phyloP scores from a whole-genome alignment of 1,140 invertebrate species.

The Plutomurus gul region DNA sequence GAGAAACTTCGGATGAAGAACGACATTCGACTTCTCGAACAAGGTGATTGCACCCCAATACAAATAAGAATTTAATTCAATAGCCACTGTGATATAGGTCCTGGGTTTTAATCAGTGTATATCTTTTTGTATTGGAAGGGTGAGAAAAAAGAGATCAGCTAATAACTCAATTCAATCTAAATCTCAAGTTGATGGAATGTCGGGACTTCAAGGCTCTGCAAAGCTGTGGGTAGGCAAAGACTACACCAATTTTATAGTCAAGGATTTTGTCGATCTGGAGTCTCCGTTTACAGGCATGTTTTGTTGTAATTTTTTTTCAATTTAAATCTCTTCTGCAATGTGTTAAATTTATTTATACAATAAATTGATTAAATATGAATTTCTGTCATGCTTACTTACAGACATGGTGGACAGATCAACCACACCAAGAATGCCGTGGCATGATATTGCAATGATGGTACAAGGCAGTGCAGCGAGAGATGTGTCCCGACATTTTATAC shows the following conservation, averaged over 20 bases:
- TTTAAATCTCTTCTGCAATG: neutral
- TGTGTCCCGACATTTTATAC: slow-evolving; percentile 94
- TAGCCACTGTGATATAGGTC: neutral
- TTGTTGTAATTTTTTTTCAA: slow-evolving; percentile 52
- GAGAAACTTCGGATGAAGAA: slow-evolving; percentile 42
- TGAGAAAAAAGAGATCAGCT: neutral
- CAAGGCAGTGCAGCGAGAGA: slow-evolving; percentile 85
- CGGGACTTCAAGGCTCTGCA: slow-evolving; percentile 61
- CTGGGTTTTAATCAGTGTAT: neutral
- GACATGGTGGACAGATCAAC: slow-evolving; percentile 85
- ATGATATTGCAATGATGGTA: slow-evolving; percentile 88
- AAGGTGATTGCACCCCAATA: neutral
- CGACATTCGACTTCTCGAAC: neutral
- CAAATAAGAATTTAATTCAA: too few relatives aligned
- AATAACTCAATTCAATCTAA: neutral
- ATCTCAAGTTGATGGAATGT: slow-evolving; percentile 42
- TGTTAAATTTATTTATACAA: neutral
- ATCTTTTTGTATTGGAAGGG: neutral
- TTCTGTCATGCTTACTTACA: slow-evolving; percentile 58
- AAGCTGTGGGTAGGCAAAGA: slow-evolving; percentile 99
- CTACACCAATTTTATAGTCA: slow-evolving; percentile 97
- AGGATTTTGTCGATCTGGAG: slow-evolving; percentile 91
- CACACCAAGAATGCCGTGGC: slow-evolving; percentile 97
- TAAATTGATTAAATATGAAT: slow-evolving; percentile 5
- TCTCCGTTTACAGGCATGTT: slow-evolving; percentile 83